A percentile compares a stretch with the other conserved stretches of the same genome.
Conservation (phyloP, 2,113 vertebrate species). For the Oncorhynchus kisutch region DNA sequence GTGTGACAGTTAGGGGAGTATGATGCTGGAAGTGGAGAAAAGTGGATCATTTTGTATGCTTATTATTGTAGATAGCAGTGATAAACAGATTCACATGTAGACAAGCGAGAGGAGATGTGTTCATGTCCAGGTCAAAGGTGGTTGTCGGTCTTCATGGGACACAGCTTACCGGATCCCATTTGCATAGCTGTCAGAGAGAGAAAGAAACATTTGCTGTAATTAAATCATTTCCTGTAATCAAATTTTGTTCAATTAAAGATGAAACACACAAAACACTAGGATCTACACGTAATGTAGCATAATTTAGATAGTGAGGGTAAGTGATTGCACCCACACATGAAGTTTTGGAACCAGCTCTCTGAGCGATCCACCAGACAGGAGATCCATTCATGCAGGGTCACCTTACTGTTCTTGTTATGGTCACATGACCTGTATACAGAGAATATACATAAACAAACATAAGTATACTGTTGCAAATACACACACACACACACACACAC, state of each 20-base stretch:
- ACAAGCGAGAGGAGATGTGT: neutral
- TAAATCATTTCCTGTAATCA: neutral
- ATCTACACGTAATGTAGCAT: neutral
- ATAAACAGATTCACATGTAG: neutral
- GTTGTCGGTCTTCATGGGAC: constrained; percentile 34
- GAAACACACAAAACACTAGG: neutral
- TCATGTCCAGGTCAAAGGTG: constrained; percentile 33
- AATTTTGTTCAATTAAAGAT: no score
- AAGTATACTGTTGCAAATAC: neutral
- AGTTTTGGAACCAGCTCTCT: constrained; percentile 66
- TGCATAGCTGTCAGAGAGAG: constrained; percentile 52
- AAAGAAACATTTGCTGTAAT: neutral
- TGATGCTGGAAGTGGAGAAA: neutral
- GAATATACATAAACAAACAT: neutral
- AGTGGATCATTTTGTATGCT: neutral
- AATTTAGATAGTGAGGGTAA: neutral
- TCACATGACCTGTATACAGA: constrained; percentile 70
- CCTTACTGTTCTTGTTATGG: constrained; percentile 72
- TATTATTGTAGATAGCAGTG: neutral
- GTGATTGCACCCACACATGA: constrained; percentile 62
- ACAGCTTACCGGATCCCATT: constrained; percentile 58
- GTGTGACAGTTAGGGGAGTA: constrained; percentile 8
- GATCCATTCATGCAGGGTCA: constrained; percentile 75
- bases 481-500: neutral
- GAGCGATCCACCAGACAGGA: constrained; percentile 69